Evolutionary conservation across 2,797 vertebrate genomes (phyloP), one percentile per base, ranked within the genome.

Genomic region (Rhinichthys osculus): DNA sequence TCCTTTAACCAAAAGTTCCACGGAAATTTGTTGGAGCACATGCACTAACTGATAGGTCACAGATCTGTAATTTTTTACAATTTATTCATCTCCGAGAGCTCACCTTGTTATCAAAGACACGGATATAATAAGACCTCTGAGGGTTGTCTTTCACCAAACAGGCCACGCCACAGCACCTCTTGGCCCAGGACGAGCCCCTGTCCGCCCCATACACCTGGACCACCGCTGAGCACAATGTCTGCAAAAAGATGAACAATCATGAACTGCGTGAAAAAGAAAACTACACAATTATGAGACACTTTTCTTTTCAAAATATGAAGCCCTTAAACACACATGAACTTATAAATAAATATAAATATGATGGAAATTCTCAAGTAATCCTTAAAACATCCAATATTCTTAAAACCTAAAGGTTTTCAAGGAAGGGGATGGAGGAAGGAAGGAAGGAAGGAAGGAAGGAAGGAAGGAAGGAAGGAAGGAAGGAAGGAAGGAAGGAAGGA

Each of bases 91-190:
- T 40, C 52, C 21, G 17, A 33, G 10, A 89, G 14, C 95, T 96
- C 91, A 99, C 98, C 96, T 98, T 99, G 91, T 99, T 98, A 93
- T 99, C 98, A 89, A 97, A 98, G 92, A 99, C 96, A 90, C 98
- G 95, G 93, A 99, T 97, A 95, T 97, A 99, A 95, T 99, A 99
- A 1, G 98, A 99, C 91, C 98, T 97, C 93, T 97, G 97, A 0
- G 97, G 97, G 96, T 99, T 99, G 96, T 99, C 98, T 94, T 99
- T 99, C 91, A 99, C 97, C 91, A 99, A 94, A 91, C 98, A 99
- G 89, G 96, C 97, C 87, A 99, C 98, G 5, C 98, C 98, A 78
- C 98, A 99, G 94, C 98, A 98, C 50, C 96, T 96, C 94, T 99
- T 99, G 69, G 95, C 92, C 98, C 98, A 99, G 91, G 95, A 88